phyloP scores from a whole-genome alignment of 2,888 invertebrate genomes.

The Antheraea yamamai region DNA sequence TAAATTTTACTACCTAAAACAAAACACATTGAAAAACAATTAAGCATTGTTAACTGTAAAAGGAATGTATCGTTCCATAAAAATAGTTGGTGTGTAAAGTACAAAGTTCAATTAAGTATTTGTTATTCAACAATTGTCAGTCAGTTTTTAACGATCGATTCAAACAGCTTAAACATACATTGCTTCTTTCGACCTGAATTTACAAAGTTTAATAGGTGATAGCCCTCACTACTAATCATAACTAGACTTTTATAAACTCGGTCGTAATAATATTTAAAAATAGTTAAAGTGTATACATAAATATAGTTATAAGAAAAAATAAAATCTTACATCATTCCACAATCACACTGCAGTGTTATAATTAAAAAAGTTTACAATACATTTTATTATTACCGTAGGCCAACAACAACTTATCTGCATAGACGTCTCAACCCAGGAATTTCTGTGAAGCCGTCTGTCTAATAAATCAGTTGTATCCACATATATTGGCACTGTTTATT shows the following conservation, averaged over 20 bases:
- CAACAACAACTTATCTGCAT: neutral
- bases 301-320: neutral
- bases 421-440: neutral
- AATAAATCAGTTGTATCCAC: neutral
- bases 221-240: neutral
- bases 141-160: too few species aligned
- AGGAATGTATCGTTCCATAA: too few species aligned
- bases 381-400: neutral
- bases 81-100: too few species aligned
- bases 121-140: too few species aligned
- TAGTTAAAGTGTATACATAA: neutral
- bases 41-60: too few species aligned
- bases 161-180: too few species aligned
- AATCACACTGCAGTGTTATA: constrained; percentile 1
- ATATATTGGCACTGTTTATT: neutral
- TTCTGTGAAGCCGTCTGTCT: neutral
- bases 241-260: neutral
- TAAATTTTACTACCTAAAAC: too few species aligned
- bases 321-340: neutral
- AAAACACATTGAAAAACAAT: too few species aligned
- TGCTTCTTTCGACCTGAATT: too few species aligned
- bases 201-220: neutral
- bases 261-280: neutral
- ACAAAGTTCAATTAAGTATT: too few species aligned
- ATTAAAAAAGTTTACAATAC: neutral